Percentiles rank a stretch among this genome's conserved stretches.
These are phyloP conservation scores for Gnathonemus echidnorhynchus DNA, from an alignment of 2,113 vertebrate species.

Conservation along the genomic window DNA sequence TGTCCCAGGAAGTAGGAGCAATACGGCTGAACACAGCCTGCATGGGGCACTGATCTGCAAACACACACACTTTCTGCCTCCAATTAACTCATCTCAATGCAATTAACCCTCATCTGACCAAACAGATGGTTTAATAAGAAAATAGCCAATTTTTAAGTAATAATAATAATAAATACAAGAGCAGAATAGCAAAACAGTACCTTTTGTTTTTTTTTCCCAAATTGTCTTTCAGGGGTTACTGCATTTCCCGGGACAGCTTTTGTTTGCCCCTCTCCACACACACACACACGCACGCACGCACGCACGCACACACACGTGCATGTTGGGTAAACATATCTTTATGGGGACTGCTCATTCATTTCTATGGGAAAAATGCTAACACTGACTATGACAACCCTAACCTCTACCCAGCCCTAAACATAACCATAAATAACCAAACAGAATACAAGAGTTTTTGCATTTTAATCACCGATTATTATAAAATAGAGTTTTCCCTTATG, in stretches of 20 bases:
- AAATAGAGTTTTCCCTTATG: too few species aligned
- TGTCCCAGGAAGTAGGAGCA: not conserved
- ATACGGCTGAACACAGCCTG: not conserved
- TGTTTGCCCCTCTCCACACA: not conserved
- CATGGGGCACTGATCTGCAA: not conserved
- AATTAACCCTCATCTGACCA: not conserved
- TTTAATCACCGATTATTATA: too few species aligned
- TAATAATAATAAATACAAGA: not conserved
- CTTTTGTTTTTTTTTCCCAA: not conserved
- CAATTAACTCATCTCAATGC: not conserved
- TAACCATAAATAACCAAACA: too few species aligned
- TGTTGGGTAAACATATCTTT: too few species aligned
- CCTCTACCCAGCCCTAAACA: too few species aligned
- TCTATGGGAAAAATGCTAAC: too few species aligned
- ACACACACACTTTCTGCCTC: not conserved
- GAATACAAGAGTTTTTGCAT: too few species aligned
- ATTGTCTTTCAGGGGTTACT: not conserved
- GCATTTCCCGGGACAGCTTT: not conserved
- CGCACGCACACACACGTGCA: not conserved
- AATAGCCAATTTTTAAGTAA: not conserved
- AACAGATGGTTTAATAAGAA: not conserved
- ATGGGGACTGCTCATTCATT: too few species aligned
- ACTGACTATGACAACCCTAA: too few species aligned
- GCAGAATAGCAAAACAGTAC: too few species aligned
- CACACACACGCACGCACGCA: not conserved